Base-by-base conservation (phyloP, 1,140 invertebrate genomes). In the Panonychus citri region DNA sequence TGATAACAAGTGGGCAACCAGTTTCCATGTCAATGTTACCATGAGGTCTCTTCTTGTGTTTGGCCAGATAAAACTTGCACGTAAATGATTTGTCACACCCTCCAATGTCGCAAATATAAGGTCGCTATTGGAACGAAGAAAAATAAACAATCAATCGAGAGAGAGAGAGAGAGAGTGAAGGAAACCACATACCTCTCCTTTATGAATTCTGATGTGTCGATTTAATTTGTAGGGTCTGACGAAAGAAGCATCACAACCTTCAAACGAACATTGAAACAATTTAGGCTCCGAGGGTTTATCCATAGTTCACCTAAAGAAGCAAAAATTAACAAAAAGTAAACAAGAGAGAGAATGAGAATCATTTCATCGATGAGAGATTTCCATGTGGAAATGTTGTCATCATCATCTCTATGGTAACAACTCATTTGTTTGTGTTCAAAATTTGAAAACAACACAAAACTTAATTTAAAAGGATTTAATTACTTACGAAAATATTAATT, bases 41-140 rank as follows among this genome's bases (percentile, higher is more conserved):
- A 49, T 56, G 55, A 13, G 46, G 43, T 30, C 46, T 15, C 19
- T 56, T 56, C 13, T 30, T 21, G 21, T 56, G 55, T 50, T 56
- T 56, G 34, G 30, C 49, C 12, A 56, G 30, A 49, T 56, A 56
- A 26, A 26, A 24, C 12, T n/a, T 28, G 27, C 55, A 56, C 4
- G 42, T 49, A 24, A 56, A 56, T 3, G 55, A 28, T 28, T 48
- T 46, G 10, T 56, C 55, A 49, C 55, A 56, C 8, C 34, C 46
- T 7, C 34, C 55, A 8, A 49, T 26, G 12, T n/a, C 21, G 21
- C 55, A 56, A 24, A 56, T 25, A 30, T 30, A 56, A 24, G 55
- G 55, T 15, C 26, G 17, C 55, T 56, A 49, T 7, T 17, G 13
- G 3, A 46, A 10, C 12, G 8, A 53, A 25, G 34, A 37, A 37